Percentiles rank a stretch among this genome's conserved stretches.
Evolutionary conservation across 2,888 invertebrate species (phyloP).

Genomic region (Myopa tessellatipennis): DNA sequence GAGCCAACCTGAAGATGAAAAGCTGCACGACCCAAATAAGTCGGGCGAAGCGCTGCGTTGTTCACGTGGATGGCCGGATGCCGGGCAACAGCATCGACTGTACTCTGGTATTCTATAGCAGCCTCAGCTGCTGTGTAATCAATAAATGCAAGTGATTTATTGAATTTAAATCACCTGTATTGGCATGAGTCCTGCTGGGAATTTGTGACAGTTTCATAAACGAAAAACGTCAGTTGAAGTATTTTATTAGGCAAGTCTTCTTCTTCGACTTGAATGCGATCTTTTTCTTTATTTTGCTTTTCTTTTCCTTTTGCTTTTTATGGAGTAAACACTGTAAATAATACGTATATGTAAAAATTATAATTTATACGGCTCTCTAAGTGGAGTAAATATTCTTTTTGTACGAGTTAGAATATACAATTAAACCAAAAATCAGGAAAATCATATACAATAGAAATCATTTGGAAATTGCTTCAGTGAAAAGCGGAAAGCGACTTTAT

Average conservation of each 20-base stretch:
- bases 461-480: no score
- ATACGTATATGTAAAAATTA: no score
- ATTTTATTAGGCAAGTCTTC: constrained; percentile 58
- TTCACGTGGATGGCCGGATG: neutral
- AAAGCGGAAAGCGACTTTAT: no score
- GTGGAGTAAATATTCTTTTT: no score
- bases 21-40: neutral
- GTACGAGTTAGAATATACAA: no score
- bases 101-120: neutral
- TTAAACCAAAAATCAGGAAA: no score
- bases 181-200: constrained; percentile 67
- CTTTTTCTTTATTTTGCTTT: no score
- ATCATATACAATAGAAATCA: no score
- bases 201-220: constrained; percentile 67
- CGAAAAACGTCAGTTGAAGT: constrained; percentile 66
- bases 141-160: constrained; percentile 63
- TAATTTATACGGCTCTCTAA: no score
- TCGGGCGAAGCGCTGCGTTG: neutral
- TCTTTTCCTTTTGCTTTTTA: no score
- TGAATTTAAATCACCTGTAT: constrained; percentile 67
- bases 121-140: constrained; percentile 52
- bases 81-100: neutral
- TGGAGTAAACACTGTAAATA: no score
- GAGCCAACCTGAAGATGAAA: constrained; percentile 12
- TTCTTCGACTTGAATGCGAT: neutral